A percentile compares a stretch with the other conserved stretches of the same genome.
Conservation (phyloP, 2,888 invertebrate genomes). For the Elgonia sp. region DNA sequence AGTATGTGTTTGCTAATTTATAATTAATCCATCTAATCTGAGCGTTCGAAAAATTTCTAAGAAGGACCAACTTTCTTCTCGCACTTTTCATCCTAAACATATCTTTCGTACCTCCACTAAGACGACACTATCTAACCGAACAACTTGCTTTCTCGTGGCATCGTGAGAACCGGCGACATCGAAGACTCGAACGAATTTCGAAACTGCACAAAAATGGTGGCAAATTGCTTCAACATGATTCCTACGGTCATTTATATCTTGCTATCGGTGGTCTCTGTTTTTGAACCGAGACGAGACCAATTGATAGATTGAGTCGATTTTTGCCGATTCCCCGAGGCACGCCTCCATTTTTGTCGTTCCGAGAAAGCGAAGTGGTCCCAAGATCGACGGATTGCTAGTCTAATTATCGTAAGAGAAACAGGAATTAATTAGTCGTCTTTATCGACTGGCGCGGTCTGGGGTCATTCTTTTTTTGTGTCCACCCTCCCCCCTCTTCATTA, state of each 20-base stretch:
- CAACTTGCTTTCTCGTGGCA: constrained; percentile 85
- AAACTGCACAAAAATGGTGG: constrained; percentile 53
- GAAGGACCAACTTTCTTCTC: constrained; percentile 39
- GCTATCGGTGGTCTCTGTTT: constrained; percentile 22
- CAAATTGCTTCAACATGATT: constrained; percentile 48
- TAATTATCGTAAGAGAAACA: constrained; percentile 82
- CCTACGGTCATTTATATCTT: constrained; percentile 17
- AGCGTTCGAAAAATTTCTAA: neutral
- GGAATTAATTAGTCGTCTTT: constrained; percentile 84
- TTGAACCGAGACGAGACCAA: constrained; percentile 14
- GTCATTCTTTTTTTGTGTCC: constrained; percentile 75
- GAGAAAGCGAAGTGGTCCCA: constrained; percentile 69
- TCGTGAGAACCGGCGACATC: constrained; percentile 84
- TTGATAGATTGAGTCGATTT: constrained; percentile 37
- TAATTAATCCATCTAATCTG: no score
- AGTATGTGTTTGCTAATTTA: no score
- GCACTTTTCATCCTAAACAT: constrained; percentile 41
- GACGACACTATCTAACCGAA: constrained; percentile 59
- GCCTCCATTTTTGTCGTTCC: constrained; percentile 66
- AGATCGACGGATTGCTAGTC: constrained; percentile 80
- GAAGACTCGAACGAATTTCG: constrained; percentile 68
- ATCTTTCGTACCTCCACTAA: constrained; percentile 9
- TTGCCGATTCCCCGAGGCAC: constrained; percentile 44
- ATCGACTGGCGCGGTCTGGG: constrained; percentile 77
- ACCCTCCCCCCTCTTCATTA: constrained; percentile 49